Evolutionary conservation across 2,888 invertebrate genomes (phyloP).

Genomic region (Loripinus fragilis): DNA sequence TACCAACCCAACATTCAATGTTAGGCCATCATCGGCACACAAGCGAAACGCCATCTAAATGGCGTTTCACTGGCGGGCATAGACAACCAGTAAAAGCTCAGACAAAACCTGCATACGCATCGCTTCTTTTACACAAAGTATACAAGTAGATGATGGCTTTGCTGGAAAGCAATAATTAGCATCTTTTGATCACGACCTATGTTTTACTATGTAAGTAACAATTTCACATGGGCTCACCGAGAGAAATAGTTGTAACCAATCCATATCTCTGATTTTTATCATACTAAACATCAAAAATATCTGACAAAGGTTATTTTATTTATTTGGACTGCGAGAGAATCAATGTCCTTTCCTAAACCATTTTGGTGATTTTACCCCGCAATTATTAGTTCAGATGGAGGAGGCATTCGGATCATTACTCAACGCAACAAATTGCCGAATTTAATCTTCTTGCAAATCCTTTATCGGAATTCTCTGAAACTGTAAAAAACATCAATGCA

Average conservation of each 20-base stretch:
- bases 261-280: not conserved
- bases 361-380: constrained; percentile 7
- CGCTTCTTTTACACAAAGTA: too few species aligned
- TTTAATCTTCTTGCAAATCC: constrained; percentile 14
- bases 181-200: too few species aligned
- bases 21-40: too few species aligned
- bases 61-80: too few species aligned
- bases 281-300: constrained; percentile 2
- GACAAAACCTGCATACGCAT: too few species aligned
- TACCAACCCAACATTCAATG: too few species aligned
- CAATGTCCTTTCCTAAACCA: not conserved
- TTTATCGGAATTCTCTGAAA: constrained; percentile 13
- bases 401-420: not conserved
- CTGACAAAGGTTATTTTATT: constrained; percentile 11
- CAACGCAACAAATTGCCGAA: constrained; percentile 19
- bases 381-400: constrained; percentile 4
- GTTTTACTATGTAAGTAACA: too few species aligned
- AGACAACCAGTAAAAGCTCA: too few species aligned
- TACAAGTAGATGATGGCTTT: too few species aligned
- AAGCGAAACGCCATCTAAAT: too few species aligned
- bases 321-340: not conserved
- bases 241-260: not conserved
- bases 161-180: too few species aligned
- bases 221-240: too few species aligned
- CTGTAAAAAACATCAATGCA: constrained; percentile 21